These are phyloP conservation scores for Lycophotia porphyrea DNA, from an alignment of 2,888 invertebrate species.

Conservation along the genomic window DNA sequence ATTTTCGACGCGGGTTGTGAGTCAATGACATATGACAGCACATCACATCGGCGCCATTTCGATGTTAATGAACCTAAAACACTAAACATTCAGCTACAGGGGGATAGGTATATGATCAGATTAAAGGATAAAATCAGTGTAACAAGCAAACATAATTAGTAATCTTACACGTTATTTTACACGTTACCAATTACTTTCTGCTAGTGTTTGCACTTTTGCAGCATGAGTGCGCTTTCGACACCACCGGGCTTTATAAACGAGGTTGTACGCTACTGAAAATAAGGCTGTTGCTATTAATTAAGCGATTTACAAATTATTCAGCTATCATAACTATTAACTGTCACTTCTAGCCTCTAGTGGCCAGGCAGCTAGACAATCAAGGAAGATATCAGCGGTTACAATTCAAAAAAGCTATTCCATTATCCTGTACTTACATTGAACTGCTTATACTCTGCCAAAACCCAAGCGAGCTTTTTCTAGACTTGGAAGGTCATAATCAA, in stretches of 20 bases:
- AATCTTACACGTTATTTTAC: too few species aligned
- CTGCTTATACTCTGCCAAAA: background rate
- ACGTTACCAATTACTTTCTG: conserved; percentile 21
- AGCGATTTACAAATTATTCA: background rate
- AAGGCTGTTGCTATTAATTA: background rate
- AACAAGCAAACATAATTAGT: conserved; percentile 30
- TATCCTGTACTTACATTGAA: background rate
- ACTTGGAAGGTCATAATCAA: background rate
- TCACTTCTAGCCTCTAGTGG: background rate
- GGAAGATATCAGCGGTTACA: background rate
- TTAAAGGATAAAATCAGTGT: conserved; percentile 37
- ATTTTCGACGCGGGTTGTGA: conserved; percentile 23
- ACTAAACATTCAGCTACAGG: conserved; percentile 29
- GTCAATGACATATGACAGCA: conserved; percentile 45
- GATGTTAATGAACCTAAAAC: conserved; percentile 49
- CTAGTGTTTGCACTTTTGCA: conserved; percentile 27
- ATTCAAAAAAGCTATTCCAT: background rate
- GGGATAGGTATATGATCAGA: conserved; percentile 13
- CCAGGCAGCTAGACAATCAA: background rate
- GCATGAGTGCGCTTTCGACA: conserved; percentile 15
- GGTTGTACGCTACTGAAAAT: conserved; percentile 4
- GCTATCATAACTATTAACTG: background rate
- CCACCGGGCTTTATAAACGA: conserved; percentile 8
- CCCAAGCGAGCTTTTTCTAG: background rate
- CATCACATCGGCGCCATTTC: conserved; percentile 21